Evolutionary conservation across 2,113 vertebrate species (phyloP).

Genomic region (Scytalopus superciliaris): DNA sequence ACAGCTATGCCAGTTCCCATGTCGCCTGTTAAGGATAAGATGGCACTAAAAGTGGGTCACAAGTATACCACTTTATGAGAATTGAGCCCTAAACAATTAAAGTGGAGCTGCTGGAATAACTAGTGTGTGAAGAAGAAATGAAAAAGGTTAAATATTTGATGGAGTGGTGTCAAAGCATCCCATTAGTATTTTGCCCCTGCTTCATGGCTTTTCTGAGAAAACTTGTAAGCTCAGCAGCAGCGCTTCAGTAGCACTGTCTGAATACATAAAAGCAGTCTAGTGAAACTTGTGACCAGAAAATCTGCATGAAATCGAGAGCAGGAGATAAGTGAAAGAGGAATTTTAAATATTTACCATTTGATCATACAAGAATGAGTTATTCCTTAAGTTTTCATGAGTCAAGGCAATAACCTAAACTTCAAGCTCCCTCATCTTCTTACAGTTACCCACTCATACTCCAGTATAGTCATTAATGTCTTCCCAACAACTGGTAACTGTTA

Average conservation of each 20-base stretch:
- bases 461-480: not conserved
- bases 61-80: not conserved
- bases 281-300: conserved; percentile 3
- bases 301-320: not conserved
- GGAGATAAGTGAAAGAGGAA: not conserved
- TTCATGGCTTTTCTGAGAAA: conserved; percentile 36
- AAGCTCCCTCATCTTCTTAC: not conserved
- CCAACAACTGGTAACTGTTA: not conserved
- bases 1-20: not conserved
- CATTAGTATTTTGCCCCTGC: conserved; percentile 31
- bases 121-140: conserved; percentile 32
- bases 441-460: not conserved
- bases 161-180: conserved; percentile 40
- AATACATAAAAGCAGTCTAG: not conserved
- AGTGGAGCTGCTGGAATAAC: conserved; percentile 8
- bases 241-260: not conserved
- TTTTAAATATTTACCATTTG: not conserved
- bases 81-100: conserved; percentile 48
- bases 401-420: not conserved
- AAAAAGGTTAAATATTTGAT: conserved; percentile 62
- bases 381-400: not conserved
- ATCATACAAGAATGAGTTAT: not conserved
- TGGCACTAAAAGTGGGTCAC: conserved; percentile 34
- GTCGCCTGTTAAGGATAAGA: not conserved
- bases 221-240: conserved; percentile 38